Percentiles rank a stretch among this genome's conserved stretches.
These are phyloP conservation scores for Cotesia typhae DNA, from an alignment of 1,140 invertebrate species.

Conservation along the genomic window DNA sequence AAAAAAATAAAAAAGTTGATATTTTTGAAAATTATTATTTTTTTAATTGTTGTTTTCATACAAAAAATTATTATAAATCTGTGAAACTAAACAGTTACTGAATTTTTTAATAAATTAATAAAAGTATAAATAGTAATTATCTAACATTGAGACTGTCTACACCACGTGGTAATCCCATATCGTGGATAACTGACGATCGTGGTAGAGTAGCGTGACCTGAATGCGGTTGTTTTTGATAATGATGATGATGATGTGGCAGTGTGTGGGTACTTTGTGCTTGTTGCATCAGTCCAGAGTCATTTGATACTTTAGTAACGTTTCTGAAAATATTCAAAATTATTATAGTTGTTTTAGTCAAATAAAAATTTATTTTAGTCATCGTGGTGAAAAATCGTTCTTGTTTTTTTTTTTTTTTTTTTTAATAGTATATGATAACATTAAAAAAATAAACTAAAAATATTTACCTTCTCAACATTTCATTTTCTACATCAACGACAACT, in stretches of 20 bases:
- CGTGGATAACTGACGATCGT: slow-evolving; percentile 57
- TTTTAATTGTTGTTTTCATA: too few species aligned
- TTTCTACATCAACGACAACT: slow-evolving; percentile 83
- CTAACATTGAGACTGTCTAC: slow-evolving; percentile 25
- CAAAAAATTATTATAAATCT: too few species aligned
- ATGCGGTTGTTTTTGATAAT: slow-evolving; percentile 67
- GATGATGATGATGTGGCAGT: slow-evolving; percentile 64
- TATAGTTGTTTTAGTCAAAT: too few species aligned
- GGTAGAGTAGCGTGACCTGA: slow-evolving; percentile 62
- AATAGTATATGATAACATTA: neutral
- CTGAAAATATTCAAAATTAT: slow-evolving; percentile 42
- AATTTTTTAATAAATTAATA: neutral
- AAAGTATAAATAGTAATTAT: neutral
- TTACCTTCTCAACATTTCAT: slow-evolving; percentile 74
- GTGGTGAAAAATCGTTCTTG: neutral
- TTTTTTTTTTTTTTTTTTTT: neutral
- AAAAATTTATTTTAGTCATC: too few species aligned
- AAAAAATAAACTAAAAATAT: neutral
- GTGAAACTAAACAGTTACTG: too few species aligned
- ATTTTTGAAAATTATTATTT: too few species aligned
- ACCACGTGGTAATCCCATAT: slow-evolving; percentile 50
- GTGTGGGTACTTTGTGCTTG: slow-evolving; percentile 66
- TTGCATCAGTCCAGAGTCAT: slow-evolving; percentile 68
- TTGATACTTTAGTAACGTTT: slow-evolving; percentile 67
- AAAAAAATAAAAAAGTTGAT: too few species aligned